Evolutionary conservation across 2,888 invertebrate species (phyloP).

Genomic region (Molorchus minor): DNA sequence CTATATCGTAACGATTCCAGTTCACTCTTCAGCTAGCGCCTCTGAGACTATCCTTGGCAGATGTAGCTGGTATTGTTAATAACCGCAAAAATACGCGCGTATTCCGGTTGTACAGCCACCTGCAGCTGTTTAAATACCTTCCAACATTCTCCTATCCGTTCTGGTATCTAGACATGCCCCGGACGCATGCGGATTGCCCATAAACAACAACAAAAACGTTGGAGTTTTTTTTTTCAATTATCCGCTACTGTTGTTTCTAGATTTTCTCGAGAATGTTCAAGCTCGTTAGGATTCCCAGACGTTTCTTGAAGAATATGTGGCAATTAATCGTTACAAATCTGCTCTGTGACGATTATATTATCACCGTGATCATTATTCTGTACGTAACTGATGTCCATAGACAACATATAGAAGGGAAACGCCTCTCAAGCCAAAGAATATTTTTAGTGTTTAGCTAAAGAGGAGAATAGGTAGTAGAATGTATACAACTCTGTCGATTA

Average conservation of each 20-base stretch:
- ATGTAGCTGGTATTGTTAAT: constrained; percentile 14
- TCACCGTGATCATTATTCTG: background rate
- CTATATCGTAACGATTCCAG: background rate
- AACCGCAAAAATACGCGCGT: constrained; percentile 34
- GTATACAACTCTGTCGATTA: too few species aligned
- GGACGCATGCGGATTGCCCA: constrained; percentile 6
- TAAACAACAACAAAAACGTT: constrained; percentile 20
- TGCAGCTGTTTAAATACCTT: constrained; percentile 35
- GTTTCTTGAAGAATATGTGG: constrained; percentile 5
- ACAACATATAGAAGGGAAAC: background rate
- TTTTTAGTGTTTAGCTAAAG: too few species aligned
- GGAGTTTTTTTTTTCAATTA: constrained; percentile 7
- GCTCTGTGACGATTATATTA: background rate
- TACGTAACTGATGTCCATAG: background rate
- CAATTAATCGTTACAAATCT: constrained; percentile 12
- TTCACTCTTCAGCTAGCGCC: background rate
- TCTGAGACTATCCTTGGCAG: constrained; percentile 17
- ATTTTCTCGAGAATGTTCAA: constrained; percentile 3
- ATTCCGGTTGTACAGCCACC: constrained; percentile 45
- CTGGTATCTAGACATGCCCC: constrained; percentile 8
- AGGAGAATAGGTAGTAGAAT: too few species aligned
- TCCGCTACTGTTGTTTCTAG: constrained; percentile 11
- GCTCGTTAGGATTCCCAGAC: background rate
- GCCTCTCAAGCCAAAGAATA: too few species aligned
- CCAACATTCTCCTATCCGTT: constrained; percentile 19